Evolutionary conservation across 1,140 invertebrate species (phyloP).

Genomic region (Aleiodes sp.): DNA sequence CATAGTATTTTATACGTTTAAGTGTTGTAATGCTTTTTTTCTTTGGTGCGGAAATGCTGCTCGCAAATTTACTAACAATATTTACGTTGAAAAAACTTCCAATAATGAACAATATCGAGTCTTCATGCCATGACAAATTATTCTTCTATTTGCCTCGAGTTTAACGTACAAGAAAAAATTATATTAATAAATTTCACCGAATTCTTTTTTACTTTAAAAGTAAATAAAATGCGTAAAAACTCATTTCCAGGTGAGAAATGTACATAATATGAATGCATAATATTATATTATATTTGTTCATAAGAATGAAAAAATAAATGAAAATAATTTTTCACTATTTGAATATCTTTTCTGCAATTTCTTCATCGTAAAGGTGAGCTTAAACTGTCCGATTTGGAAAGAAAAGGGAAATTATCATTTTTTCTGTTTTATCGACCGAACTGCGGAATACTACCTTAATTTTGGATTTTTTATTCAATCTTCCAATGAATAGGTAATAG

Average conservation of each 20-base stretch:
- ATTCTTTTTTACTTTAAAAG: constrained; percentile 9
- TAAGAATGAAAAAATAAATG: background rate
- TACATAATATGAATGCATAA: background rate
- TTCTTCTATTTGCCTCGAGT: no score
- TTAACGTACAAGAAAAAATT: no score
- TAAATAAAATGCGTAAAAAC: background rate
- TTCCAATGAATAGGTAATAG: no score
- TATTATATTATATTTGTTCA: background rate
- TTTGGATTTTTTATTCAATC: no score
- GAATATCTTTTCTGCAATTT: no score
- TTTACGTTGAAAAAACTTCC: background rate
- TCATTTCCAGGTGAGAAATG: background rate
- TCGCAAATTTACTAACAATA: constrained; percentile 10
- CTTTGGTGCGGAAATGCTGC: background rate
- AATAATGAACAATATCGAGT: background rate
- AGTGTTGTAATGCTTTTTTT: constrained; percentile 7
- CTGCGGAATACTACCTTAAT: no score
- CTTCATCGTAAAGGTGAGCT: no score
- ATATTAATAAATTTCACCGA: background rate
- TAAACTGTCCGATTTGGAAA: no score
- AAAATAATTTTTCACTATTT: background rate
- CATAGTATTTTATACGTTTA: constrained; percentile 38
- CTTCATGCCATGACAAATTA: background rate
- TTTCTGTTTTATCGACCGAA: no score
- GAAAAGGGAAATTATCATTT: no score